A percentile compares a stretch with the other conserved stretches of the same genome.
These are phyloP conservation scores for Betta splendens DNA, from an alignment of 2,797 vertebrate species.

Conservation along the genomic window DNA sequence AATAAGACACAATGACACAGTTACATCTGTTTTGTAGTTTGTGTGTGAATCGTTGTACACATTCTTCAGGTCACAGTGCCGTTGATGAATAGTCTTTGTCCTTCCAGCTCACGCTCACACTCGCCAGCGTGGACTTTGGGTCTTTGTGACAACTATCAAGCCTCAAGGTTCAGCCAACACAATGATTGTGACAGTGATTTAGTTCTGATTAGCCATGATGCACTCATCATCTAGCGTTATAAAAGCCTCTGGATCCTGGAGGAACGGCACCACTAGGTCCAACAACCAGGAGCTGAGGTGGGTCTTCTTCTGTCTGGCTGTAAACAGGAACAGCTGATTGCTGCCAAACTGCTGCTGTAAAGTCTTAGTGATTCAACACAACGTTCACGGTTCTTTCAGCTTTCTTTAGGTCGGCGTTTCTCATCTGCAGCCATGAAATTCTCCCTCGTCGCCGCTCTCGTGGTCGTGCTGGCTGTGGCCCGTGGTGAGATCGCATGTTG, in stretches of 20 bases:
- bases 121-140: constrained; percentile 61
- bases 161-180: constrained; percentile 64
- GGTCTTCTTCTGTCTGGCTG: constrained; percentile 7
- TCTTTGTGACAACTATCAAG: constrained; percentile 40
- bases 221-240: constrained; percentile 42
- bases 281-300: constrained; percentile 57
- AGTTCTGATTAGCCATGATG: constrained; percentile 26
- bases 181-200: constrained; percentile 35
- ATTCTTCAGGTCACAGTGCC: not conserved
- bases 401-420: constrained; percentile 31
- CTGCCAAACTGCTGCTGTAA: not conserved
- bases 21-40: not conserved
- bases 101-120: constrained; percentile 3
- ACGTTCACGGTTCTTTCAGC: not conserved
- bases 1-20: not conserved
- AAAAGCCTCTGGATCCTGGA: constrained; percentile 43
- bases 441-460: constrained; percentile 55
- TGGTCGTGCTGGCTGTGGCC: constrained; percentile 62
- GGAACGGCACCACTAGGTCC: constrained; percentile 45
- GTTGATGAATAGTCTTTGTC: not conserved
- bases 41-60: not conserved
- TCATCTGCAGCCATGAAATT: constrained; percentile 72
- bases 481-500: constrained; percentile 70
- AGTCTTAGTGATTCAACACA: not conserved
- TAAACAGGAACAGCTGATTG: not conserved